These are phyloP conservation scores for Tamandua tetradactyla DNA, from an alignment of 2,797 vertebrate genomes.

Conservation along the genomic window DNA sequence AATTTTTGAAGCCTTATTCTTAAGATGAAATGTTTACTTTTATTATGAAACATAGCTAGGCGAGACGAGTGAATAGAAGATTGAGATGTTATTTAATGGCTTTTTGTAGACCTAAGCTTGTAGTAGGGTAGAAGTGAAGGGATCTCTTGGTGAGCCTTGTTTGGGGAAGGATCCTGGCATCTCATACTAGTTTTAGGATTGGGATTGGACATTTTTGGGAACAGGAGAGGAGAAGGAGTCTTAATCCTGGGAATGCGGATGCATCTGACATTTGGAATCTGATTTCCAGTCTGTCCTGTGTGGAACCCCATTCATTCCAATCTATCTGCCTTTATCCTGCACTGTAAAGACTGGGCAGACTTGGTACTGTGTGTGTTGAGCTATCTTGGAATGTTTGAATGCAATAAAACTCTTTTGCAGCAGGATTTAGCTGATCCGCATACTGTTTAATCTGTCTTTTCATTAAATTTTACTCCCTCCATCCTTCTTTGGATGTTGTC, in stretches of 20 bases:
- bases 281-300: neutral
- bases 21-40: conserved; percentile 27
- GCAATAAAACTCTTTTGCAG: neutral
- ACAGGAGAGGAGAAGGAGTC: neutral
- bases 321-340: neutral
- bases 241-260: neutral
- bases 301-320: neutral
- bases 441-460: neutral
- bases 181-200: conserved; percentile 7
- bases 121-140: conserved; percentile 24
- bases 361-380: neutral
- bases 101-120: neutral
- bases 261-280: neutral
- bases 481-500: neutral
- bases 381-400: neutral
- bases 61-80: neutral
- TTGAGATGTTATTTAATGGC: neutral
- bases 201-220: neutral
- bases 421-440: neutral
- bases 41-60: conserved; percentile 15
- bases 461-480: conserved; percentile 24
- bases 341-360: neutral
- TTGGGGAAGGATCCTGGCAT: conserved; percentile 29
- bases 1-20: conserved; percentile 28
- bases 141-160: neutral